phyloP scores from a whole-genome alignment of 2,113 vertebrate species.

The Meles meles region DNA sequence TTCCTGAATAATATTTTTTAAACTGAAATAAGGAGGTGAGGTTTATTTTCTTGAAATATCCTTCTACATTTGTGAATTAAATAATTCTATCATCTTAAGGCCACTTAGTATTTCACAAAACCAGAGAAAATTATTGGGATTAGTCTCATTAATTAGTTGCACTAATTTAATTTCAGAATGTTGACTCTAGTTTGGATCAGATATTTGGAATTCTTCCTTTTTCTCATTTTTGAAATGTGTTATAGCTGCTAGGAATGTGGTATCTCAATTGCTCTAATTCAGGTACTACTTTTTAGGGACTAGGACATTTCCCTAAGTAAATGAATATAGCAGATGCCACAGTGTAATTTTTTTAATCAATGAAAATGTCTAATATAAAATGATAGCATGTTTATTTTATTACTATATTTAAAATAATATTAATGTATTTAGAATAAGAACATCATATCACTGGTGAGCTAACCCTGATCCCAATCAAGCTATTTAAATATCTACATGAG shows the following conservation, averaged over 20 bases:
- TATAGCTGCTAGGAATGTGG: neutral
- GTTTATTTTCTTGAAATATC: neutral
- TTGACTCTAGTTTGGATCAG: neutral
- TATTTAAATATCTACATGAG: neutral
- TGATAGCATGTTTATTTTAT: neutral
- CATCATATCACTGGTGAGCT: neutral
- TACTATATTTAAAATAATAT: neutral
- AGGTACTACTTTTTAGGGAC: neutral
- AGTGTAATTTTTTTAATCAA: neutral
- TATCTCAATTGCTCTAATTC: neutral
- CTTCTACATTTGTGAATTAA: neutral
- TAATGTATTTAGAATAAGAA: neutral
- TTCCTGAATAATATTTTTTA: neutral
- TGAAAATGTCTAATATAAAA: neutral
- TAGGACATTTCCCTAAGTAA: neutral
- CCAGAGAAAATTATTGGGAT: conserved; percentile 3
- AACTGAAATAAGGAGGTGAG: neutral
- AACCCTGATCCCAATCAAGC: neutral
- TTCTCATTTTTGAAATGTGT: neutral
- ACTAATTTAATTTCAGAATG: conserved; percentile 36
- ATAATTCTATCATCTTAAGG: neutral
- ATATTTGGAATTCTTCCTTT: neutral
- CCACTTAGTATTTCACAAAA: conserved; percentile 13
- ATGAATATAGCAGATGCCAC: neutral
- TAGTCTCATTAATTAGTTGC: neutral